Percentiles rank a stretch among this genome's conserved stretches.
Conservation (phyloP, 2,113 vertebrate species). For the Triplophysa tibetana region DNA sequence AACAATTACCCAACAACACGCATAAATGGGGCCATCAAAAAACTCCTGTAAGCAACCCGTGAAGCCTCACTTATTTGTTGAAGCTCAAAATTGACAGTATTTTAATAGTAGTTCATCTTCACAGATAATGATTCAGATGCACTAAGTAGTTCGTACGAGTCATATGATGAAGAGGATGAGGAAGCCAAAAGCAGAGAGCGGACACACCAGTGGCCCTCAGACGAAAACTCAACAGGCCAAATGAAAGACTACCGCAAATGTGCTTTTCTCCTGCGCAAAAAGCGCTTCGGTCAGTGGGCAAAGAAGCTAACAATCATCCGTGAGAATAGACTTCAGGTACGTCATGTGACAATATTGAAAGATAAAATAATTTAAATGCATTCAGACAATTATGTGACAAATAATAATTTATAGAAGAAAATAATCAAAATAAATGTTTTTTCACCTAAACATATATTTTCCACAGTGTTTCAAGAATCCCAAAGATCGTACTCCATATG, state of each 20-base stretch:
- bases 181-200: slow-evolving; percentile 83
- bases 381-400: too few relatives aligned
- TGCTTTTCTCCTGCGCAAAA: slow-evolving; percentile 93
- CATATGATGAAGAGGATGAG: slow-evolving; percentile 95
- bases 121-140: slow-evolving; percentile 96
- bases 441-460: slow-evolving; percentile 1
- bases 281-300: slow-evolving; percentile 96
- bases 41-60: slow-evolving; percentile 82
- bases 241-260: slow-evolving; percentile 90
- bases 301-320: slow-evolving; percentile 93
- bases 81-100: neutral
- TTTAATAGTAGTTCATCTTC: neutral
- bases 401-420: too few relatives aligned
- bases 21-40: slow-evolving; percentile 87
- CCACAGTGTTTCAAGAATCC: slow-evolving; percentile 94
- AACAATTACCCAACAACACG: slow-evolving; percentile 89
- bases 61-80: neutral
- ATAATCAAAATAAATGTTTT: neutral
- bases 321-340: slow-evolving; percentile 91
- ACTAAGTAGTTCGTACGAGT: slow-evolving; percentile 96
- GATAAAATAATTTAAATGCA: too few relatives aligned
- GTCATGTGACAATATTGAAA: neutral
- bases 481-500: slow-evolving; percentile 86
- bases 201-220: slow-evolving; percentile 83
- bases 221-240: slow-evolving; percentile 84